A percentile compares a stretch with the other conserved stretches of the same genome.
Conservation (phyloP, 2,113 vertebrate species). For the Heterochromis multidens region DNA sequence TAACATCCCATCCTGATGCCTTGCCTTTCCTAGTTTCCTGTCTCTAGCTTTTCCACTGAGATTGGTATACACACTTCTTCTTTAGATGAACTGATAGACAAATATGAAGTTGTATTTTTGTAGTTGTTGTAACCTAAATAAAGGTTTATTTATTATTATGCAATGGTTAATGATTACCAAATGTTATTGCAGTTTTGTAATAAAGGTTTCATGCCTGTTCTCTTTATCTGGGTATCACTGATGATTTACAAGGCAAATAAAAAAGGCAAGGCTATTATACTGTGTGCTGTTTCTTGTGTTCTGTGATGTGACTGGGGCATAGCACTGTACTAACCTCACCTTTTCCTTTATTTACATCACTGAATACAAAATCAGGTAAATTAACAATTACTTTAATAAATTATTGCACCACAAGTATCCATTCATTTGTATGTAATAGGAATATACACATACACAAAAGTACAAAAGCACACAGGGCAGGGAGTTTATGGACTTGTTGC, state of each 20-base stretch:
- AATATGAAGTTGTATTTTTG: too few species aligned
- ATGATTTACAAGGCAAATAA: background rate
- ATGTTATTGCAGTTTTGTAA: too few species aligned
- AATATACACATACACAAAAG: background rate
- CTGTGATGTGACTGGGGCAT: background rate
- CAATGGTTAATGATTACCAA: too few species aligned
- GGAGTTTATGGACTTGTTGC: too few species aligned
- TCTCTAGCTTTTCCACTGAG: too few species aligned
- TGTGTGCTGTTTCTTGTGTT: background rate
- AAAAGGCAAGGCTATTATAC: background rate
- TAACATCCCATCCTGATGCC: too few species aligned
- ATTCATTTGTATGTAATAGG: background rate
- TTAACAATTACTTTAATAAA: background rate
- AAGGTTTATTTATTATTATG: too few species aligned
- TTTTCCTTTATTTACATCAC: background rate
- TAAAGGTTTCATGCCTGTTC: background rate
- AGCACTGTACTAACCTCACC: accelerated
- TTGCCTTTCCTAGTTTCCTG: too few species aligned
- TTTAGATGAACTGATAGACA: too few species aligned
- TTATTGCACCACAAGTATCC: background rate
- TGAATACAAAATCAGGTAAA: background rate
- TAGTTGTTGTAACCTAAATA: too few species aligned
- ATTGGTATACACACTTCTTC: too few species aligned
- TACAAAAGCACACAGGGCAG: background rate
- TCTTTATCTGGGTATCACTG: background rate